phyloP scores from a whole-genome alignment of 2,888 invertebrate genomes.

The Phyto melanocephala region DNA sequence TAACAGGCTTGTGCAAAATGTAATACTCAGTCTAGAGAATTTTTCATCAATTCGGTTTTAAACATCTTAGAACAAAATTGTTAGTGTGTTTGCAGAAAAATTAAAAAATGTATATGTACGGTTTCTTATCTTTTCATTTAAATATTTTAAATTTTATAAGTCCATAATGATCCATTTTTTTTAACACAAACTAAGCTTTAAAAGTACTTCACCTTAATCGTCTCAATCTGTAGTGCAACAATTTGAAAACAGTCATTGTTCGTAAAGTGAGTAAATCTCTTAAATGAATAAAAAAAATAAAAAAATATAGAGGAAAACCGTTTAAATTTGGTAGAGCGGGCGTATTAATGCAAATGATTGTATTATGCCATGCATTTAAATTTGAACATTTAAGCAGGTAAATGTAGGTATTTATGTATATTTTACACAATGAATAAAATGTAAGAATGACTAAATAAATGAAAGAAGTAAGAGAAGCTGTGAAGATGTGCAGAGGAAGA shows the following conservation, averaged over 20 bases:
- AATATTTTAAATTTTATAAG: too few species aligned
- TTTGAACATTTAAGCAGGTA: not conserved
- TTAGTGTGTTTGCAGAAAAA: too few species aligned
- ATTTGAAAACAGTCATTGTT: not conserved
- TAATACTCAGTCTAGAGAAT: too few species aligned
- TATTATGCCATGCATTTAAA: not conserved
- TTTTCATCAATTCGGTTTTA: too few species aligned
- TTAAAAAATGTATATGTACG: too few species aligned
- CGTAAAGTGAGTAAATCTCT: not conserved
- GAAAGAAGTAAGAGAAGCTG: not conserved
- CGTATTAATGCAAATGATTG: conserved; percentile 5
- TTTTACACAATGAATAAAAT: not conserved
- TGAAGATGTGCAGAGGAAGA: too few species aligned
- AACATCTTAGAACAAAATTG: too few species aligned
- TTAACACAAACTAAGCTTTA: too few species aligned
- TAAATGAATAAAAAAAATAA: not conserved
- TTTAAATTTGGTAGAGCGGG: not conserved
- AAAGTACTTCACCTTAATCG: not conserved
- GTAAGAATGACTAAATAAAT: not conserved
- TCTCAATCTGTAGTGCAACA: not conserved
- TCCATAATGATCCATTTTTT: too few species aligned
- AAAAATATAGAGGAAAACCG: not conserved
- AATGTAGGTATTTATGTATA: not conserved
- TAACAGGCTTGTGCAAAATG: too few species aligned
- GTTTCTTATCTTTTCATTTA: too few species aligned